Evolutionary conservation across 2,113 vertebrate species (phyloP), one percentile per base, ranked within the genome.

Genomic region (Cephalopterus ornatus): DNA sequence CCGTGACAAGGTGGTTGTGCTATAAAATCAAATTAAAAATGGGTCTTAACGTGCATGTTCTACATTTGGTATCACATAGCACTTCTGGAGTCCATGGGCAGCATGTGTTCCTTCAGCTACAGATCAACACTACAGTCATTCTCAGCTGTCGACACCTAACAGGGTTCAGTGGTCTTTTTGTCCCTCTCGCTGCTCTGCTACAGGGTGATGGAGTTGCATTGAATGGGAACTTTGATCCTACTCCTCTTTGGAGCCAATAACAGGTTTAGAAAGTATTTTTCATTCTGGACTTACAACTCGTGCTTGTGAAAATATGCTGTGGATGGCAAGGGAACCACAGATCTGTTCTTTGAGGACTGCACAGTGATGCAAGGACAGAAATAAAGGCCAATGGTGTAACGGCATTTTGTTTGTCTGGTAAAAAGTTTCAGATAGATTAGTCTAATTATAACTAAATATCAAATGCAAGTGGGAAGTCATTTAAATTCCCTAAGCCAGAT

Each of bases 401-500:
- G 49, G 9, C 7, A 27, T 35, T 85, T 81, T 89, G 74, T 89
- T 95, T 80, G 10, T 62, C 27, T 77, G 42, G 19, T 75, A 63
- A 72, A 91, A 89, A 85, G 20, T 78, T 86, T 75, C 49, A 50
- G 53, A 62, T 85, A 53, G 24, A 58, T 72, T 73, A 56, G 41
- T 87, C 49, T 91, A 78, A 94, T 91, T 91, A 79, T 18, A 78
- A 41, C 65, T 93, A 88, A 89, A 85, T 68, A 85, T 7, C 27
- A 81, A 93, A 85, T 89, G 56, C 0, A 7, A 93, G 44, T 42
- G 71, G 58, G 49, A 93, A 85, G 24, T 55, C 4, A 79, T 92
- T 95, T 84, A 41, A 92, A 91, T 89, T 96, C 89, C 76, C 80
- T 72, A 61, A 93, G 33, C 68, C 91, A 97, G 92, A 93, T 92